These are phyloP conservation scores for Nysson spinosus DNA, from an alignment of 2,888 invertebrate genomes.

Conservation along the genomic window DNA sequence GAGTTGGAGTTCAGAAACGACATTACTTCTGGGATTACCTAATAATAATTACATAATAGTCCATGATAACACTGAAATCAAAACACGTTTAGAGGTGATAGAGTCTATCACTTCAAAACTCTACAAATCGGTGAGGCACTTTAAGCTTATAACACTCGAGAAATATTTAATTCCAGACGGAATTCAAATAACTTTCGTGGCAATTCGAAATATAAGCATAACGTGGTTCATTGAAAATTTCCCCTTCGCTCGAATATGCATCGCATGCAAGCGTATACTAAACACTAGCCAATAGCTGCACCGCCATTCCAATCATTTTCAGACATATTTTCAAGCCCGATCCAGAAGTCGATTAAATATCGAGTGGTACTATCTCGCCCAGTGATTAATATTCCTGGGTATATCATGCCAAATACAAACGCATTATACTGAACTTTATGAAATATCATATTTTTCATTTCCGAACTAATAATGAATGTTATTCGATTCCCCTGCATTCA, in stretches of 20 bases:
- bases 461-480: too few relatives aligned
- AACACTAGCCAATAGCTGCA: slow-evolving; percentile 44
- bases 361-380: slow-evolving; percentile 28
- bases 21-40: too few relatives aligned
- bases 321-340: slow-evolving; percentile 33
- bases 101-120: not conserved
- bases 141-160: not conserved
- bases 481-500: too few relatives aligned
- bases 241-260: not conserved
- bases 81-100: too few relatives aligned
- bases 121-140: not conserved
- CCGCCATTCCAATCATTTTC: slow-evolving; percentile 55
- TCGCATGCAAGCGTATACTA: slow-evolving; percentile 14
- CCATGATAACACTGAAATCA: too few relatives aligned
- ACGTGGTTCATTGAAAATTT: slow-evolving; percentile 28
- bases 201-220: slow-evolving; percentile 15
- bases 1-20: too few relatives aligned
- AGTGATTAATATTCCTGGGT: slow-evolving; percentile 28
- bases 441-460: too few relatives aligned
- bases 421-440: too few relatives aligned
- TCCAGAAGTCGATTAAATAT: slow-evolving; percentile 51
- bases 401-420: too few relatives aligned
- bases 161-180: not conserved
- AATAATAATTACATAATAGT: too few relatives aligned
- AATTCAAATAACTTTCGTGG: not conserved